Base-by-base conservation (phyloP, 2,797 vertebrate genomes). In the Trematomus bernacchii region DNA sequence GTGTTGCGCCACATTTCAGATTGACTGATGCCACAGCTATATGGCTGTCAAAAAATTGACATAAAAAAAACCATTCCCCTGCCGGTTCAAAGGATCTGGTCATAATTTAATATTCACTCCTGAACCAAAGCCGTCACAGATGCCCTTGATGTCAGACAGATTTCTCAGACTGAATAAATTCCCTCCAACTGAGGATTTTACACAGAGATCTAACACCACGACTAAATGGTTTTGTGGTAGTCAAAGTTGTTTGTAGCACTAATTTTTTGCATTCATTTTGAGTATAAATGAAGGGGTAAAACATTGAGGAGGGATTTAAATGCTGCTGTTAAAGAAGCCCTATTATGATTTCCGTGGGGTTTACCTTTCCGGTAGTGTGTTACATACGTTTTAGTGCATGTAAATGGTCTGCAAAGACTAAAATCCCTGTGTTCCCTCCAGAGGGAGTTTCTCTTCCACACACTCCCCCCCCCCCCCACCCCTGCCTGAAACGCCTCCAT, bases 1-100 rank as follows among this genome's bases (percentile, higher is more conserved):
- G 70, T 83, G 71, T 91, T 91, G 83, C 82, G 82, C 84, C 84
- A 87, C 82, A 65, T 85, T 77, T 89, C 79, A 86, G 83, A 89
- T 68, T 88, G 86, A 92, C 79, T 86, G 83, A 89, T 87, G 85
- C 68, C 64, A 79, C 73, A 81, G 71, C 63, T 77, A 50, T 64
- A 57, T 64, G 60, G 82, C 83, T 88, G 91, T 87, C 85, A 85
- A 88, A 79, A 85, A 87, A 86, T 51, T 87, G 73, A 87, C 80
- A 84, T 88, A 0, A 86, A 81, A 90, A 86, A 88, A 72, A 52
- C 13, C 13, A 83, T 85, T 88, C 74, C 55, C 66, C 66, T 52
- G 54, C 85, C 51, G 70, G 80, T 91, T 92, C 85, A 93, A 92
- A 92, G 87, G 82, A 84, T 77, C 84, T 75, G 60, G 66, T 82